Conservation (phyloP, 2,113 vertebrate species). For the Atlantisia rogersi region DNA sequence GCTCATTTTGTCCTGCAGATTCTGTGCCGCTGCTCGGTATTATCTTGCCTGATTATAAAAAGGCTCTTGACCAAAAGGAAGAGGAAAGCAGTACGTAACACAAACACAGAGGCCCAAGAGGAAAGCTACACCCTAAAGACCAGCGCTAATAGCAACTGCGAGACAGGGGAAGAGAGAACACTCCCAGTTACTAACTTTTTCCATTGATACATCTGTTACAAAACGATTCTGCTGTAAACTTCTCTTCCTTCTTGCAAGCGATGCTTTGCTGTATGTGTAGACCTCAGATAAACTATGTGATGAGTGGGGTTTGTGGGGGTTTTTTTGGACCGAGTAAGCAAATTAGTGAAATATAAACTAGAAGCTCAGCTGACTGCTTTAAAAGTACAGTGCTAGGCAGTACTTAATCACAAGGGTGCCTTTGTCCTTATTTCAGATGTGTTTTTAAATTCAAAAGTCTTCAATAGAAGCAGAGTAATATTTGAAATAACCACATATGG, state of each 20-base stretch:
- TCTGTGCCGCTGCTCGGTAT: constrained; percentile 1
- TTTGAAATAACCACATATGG: constrained; percentile 15
- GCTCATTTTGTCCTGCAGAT: constrained; percentile 49
- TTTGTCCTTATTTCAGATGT: background rate
- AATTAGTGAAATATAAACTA: background rate
- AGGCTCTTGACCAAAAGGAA: constrained; percentile 44
- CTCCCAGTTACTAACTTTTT: constrained; percentile 75
- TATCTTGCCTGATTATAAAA: constrained; percentile 48
- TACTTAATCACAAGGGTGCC: background rate
- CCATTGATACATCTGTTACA: constrained; percentile 50
- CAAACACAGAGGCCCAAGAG: constrained; percentile 71
- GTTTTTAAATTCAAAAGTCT: background rate
- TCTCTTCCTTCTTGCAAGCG: background rate
- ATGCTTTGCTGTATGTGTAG: background rate
- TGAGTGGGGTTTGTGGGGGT: background rate
- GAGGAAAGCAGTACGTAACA: constrained; percentile 62
- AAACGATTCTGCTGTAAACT: constrained; percentile 38
- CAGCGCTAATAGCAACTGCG: constrained; percentile 53
- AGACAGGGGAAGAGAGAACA: constrained; percentile 31
- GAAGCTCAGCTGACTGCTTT: constrained; percentile 15
- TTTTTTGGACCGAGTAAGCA: background rate
- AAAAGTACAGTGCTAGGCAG: background rate
- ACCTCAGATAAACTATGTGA: background rate
- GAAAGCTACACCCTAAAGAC: constrained; percentile 69
- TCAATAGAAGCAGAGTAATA: background rate